Evolutionary conservation across 2,113 vertebrate genomes (phyloP).

Genomic region (Lota lota): DNA sequence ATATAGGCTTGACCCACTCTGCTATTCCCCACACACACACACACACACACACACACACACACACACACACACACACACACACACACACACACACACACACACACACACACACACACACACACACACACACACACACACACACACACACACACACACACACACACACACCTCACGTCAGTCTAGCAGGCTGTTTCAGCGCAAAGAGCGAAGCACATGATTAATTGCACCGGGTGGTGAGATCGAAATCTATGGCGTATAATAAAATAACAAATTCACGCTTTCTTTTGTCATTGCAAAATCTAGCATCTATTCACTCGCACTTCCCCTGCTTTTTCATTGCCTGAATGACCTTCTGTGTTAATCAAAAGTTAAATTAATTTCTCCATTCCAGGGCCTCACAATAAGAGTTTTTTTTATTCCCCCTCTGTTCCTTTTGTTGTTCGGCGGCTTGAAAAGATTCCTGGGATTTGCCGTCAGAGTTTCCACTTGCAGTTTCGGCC

Average conservation of each 20-base stretch:
- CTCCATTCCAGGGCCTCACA: conserved; percentile 32
- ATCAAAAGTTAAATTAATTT: conserved; percentile 53
- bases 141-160: background rate
- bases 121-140: background rate
- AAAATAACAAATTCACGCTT: conserved; percentile 35
- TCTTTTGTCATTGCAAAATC: conserved; percentile 22
- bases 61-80: background rate
- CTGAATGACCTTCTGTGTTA: conserved; percentile 39
- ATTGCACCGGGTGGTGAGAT: conserved; percentile 19
- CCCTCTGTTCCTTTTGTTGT: background rate
- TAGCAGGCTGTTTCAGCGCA: conserved; percentile 1
- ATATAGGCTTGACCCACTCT: conserved; percentile 40
- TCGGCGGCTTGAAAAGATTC: background rate
- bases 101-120: background rate
- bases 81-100: background rate
- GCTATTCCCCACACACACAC: no score
- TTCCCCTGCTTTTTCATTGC: conserved; percentile 39
- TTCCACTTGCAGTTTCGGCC: background rate
- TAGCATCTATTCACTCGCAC: conserved; percentile 26
- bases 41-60: background rate
- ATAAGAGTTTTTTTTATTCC: background rate
- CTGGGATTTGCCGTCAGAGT: background rate
- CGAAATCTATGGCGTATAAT: conserved; percentile 14
- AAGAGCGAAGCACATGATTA: conserved; percentile 21
- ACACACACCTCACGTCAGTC: background rate